Evolutionary conservation across 2,888 invertebrate species (phyloP), one percentile per base, ranked within the genome.

Genomic region (Timema podura): DNA sequence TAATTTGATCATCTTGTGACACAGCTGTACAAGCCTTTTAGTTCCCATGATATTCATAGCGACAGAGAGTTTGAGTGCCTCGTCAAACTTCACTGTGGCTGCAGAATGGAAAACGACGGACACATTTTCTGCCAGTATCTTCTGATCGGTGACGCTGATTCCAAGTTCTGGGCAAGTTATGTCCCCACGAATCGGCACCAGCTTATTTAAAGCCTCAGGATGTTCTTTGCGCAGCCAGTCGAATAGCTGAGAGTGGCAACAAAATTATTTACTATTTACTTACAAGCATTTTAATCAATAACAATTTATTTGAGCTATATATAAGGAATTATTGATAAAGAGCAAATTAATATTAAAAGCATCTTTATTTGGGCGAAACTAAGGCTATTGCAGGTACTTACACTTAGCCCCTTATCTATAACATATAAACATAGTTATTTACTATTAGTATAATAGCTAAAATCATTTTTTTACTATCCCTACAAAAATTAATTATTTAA

Each of bases 41-140:
- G 91, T 91, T 68, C 91, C 91, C 46, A 88, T 81, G 70, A 93
- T 88, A 79, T 93, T 93, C 84, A 92, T 90, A 73, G 89, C 87
- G 5, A 92, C 86, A 0, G 92, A 90, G 13, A 86, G 81, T 78
- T 87, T 85, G 64, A 93, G 84, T 0, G 88, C 87, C 79, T 93
- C 93, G 79, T 93, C 91, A 78, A 93, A 93, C 80, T 89, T 89
- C 65, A 93, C 87, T 0, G 92, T 93, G 0, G 93, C 93, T 0
- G 93, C 93, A 45, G 90, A 89, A 81, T 93, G 93, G 81, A 93
- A 91, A 45, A 93, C 91, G 49, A 93, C 82, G 5, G 90, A 87
- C 13, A 92, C 89, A 79, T 87, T 83, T 75, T 87, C 85, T 51
- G 81, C 79, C 2, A 88, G 78, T 48, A 80, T 80, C 59, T 79